Conservation (phyloP, 1,140 invertebrate species). For the Vanessa tameamea region DNA sequence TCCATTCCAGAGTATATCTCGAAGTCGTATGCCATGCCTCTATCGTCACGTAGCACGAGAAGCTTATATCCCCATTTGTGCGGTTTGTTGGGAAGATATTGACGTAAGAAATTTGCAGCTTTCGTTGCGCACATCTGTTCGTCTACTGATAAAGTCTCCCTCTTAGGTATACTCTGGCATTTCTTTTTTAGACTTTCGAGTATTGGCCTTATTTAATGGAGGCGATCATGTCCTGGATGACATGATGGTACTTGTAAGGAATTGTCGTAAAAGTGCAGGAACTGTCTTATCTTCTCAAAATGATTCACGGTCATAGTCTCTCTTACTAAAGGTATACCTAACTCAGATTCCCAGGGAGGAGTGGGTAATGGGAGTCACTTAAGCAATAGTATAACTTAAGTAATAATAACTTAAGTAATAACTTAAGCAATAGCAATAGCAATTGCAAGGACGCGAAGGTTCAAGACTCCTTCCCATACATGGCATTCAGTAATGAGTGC, state of each 20-base stretch:
- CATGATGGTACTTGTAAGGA: neutral
- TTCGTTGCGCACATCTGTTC: slow-evolving; percentile 24
- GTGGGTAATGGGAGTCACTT: too few relatives aligned
- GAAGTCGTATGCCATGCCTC: slow-evolving; percentile 34
- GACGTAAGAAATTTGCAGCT: slow-evolving; percentile 30
- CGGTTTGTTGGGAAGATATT: slow-evolving; percentile 37
- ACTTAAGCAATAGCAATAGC: too few relatives aligned
- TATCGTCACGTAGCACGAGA: slow-evolving; percentile 33
- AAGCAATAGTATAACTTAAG: too few relatives aligned
- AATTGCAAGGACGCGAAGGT: too few relatives aligned
- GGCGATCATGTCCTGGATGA: slow-evolving; percentile 2
- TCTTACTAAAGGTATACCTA: slow-evolving; percentile 28
- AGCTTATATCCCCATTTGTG: slow-evolving; percentile 37
- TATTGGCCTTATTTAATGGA: slow-evolving; percentile 10
- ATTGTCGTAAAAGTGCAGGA: slow-evolving; percentile 28
- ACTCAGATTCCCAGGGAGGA: slow-evolving; percentile 23
- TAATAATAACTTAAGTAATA: too few relatives aligned
- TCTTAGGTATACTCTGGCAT: slow-evolving; percentile 17
- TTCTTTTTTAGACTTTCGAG: slow-evolving; percentile 18
- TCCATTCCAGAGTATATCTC: slow-evolving; percentile 33
- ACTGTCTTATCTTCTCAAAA: slow-evolving; percentile 3
- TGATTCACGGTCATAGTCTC: slow-evolving; percentile 19
- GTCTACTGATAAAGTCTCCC: slow-evolving; percentile 6
- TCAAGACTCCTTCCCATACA: too few relatives aligned
- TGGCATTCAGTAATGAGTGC: too few relatives aligned